These are phyloP conservation scores for Lepisosteus osseus DNA, from an alignment of 2,113 vertebrate genomes.

Conservation along the genomic window DNA sequence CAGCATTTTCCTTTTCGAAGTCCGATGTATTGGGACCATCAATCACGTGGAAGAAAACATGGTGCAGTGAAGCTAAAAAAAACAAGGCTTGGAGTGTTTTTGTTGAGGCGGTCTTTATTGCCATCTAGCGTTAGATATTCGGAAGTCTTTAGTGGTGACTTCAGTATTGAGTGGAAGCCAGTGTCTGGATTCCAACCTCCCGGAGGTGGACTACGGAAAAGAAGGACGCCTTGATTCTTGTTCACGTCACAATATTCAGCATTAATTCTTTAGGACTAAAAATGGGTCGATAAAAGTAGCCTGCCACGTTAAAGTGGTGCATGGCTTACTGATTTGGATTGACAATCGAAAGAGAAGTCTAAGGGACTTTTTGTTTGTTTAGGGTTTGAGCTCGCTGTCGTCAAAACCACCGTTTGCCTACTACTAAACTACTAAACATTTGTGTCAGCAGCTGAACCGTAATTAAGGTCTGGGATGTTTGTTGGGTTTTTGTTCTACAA, in stretches of 20 bases:
- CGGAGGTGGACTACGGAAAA: slow-evolving; percentile 19
- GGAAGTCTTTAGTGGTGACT: slow-evolving; percentile 57
- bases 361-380: too few relatives aligned
- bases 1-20: not conserved
- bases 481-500: too few relatives aligned
- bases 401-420: too few relatives aligned
- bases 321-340: too few relatives aligned
- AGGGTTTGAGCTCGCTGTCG: too few relatives aligned
- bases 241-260: not conserved
- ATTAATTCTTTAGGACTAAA: too few relatives aligned
- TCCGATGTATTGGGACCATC: not conserved
- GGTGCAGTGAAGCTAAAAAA: not conserved
- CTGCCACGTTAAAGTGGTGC: too few relatives aligned
- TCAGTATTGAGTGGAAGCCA: slow-evolving; percentile 70
- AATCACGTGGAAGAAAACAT: not conserved
- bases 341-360: too few relatives aligned
- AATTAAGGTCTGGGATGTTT: too few relatives aligned
- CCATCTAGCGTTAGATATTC: slow-evolving; percentile 82
- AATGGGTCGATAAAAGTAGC: too few relatives aligned
- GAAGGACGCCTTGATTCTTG: slow-evolving; percentile 27
- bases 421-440: too few relatives aligned
- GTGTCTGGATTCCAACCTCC: slow-evolving; percentile 44
- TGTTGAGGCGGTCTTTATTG: slow-evolving; percentile 53
- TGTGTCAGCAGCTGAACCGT: too few relatives aligned
- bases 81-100: slow-evolving; percentile 35